Evolutionary conservation across 2,888 invertebrate genomes (phyloP), one percentile per base, ranked within the genome.

Genomic region (Torymus tubicola): DNA sequence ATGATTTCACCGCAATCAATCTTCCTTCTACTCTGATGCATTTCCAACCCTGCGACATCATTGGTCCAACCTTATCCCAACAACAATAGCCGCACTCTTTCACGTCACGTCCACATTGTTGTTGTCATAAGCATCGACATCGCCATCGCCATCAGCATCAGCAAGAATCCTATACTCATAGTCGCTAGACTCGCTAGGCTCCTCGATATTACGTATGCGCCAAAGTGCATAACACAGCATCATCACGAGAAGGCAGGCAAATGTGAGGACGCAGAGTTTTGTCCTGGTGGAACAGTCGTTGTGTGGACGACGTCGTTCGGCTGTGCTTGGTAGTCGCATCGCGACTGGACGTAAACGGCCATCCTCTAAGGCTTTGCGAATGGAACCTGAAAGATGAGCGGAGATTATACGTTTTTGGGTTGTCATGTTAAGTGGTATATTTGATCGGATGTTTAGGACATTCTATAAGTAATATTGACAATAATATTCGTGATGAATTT

Each of bases 171-270:
- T 69, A 24, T 78, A 81, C 5, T 78, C 78, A 61, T 70, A 78
- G 21, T 74, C 74, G 24, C 16, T 67, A 24, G 42, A 52, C 64
- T 81, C 78, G 1, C 78, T 78, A 2, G 60, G 63, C 31, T 74
- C 55, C 24, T 81, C 78, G 24, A 81, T 81, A 13, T 21, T 57
- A 4, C 74, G 78, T 21, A 81, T 74, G 0, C 78, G 16, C 81
- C 81, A 78, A 3, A 74, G 18, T 2, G 74, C 72, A 14, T 81
- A 81, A 42, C 68, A 77, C 5, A 81, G 57, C 81, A 81, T 81
- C 2, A 63, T 52, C 0, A 81, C 42, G 2, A 81, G 57, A 13
- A 65, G 74, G 0, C 65, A 13, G 0, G 67, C 0, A 3, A 78
- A 1, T 0, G 65, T 3, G n/a, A 10, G 1, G 0, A 61, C 13